Evolutionary conservation across 2,113 vertebrate genomes (phyloP), one percentile per base, ranked within the genome.

Genomic region (Benitochromis conjunctus): DNA sequence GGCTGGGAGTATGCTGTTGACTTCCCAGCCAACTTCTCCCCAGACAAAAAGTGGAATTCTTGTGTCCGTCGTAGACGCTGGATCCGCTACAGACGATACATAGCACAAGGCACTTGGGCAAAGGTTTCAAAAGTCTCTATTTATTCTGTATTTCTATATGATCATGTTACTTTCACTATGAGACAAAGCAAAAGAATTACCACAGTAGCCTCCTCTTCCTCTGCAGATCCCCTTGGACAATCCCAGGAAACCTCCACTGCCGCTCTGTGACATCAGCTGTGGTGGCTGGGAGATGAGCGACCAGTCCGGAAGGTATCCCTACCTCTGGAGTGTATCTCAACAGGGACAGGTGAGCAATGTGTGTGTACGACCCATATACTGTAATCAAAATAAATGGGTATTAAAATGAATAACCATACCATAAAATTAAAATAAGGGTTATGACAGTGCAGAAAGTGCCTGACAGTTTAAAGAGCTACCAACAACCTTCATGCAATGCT

Each of bases 1-100:
- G 98, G 98, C 19, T 99, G 98, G 98, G 98, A 98, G 0, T 99
- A 99, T 0, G 98, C 98, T 43, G 97, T 99, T 0, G 98, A 99
- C 92, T 99, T 99, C 86, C 98, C 98, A 0, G 97, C 98, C 58
- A 97, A 97, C 92, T 99, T 99, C 95, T 98, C 97, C 0, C 97
- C 97, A 54, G 97, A 98, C 86, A 99, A 98, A 94, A 98, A 96
- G 82, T 99, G 98, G 98, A 99, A 99, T 92, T 99, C 98, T 0
- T 99, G 97, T 13, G 98, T 99, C 43, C 96, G 98, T 74, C 97
- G 98, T 48, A 95, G 98, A 64, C 96, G 98, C 76, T 99, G 98
- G 98, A 98, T 99, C 92, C 97, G 98, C 82, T 98, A 99, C 92
- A 96, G 98, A 92, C 97, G 97, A 97, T 99, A 99, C 91, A 97